Base-by-base conservation (phyloP, 2,888 invertebrate species). In the Coleophora flavipennella region DNA sequence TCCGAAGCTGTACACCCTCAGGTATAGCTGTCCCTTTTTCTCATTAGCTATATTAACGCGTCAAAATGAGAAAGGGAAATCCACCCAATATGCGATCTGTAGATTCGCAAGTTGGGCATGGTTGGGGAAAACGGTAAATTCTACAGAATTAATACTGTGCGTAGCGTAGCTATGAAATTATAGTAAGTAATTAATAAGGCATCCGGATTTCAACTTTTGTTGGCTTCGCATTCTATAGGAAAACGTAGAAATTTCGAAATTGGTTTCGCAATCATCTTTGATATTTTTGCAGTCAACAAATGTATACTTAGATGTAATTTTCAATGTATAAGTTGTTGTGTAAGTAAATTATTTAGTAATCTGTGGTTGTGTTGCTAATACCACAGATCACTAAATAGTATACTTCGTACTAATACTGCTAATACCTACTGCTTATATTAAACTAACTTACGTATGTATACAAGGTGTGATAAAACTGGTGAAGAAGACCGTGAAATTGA, bases 1-100 rank as follows among this genome's bases (percentile, higher is more conserved):
- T 59, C 81, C 53, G 81, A 86, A 60, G 49, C 76, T 34, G 86
- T 85, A 38, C 86, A 86, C 59, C 80, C 81, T 40, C 88, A 87
- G 73, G 88, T 87, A 72, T 47, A 50, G 8, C 44, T 43, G 28
- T 64, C 69, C 59, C 71, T 40, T 51, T 74, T 55, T 49, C 0
- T 14, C 10, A 28, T 13, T 11, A n/a, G 20, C 4, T 35, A 11
- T 25, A 25, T n/a, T n/a, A 20, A n/a, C 25, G 8, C 26, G 34
- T 8, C n/a, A 34, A 8, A 34, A n/a, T n/a, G 28, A 29, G n/a
- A 1, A 3, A 6, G 20, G 20, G 26, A 9, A 9, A 36, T 8
- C n/a, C 13, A 34, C 9, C 6, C n/a, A n/a, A 34, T 37, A 39
- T 40, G 52, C 26, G 13, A 43, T n/a, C 26, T 12, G 27, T 35